Conservation (phyloP, 2,797 vertebrate genomes). For the Todus mexicanus region DNA sequence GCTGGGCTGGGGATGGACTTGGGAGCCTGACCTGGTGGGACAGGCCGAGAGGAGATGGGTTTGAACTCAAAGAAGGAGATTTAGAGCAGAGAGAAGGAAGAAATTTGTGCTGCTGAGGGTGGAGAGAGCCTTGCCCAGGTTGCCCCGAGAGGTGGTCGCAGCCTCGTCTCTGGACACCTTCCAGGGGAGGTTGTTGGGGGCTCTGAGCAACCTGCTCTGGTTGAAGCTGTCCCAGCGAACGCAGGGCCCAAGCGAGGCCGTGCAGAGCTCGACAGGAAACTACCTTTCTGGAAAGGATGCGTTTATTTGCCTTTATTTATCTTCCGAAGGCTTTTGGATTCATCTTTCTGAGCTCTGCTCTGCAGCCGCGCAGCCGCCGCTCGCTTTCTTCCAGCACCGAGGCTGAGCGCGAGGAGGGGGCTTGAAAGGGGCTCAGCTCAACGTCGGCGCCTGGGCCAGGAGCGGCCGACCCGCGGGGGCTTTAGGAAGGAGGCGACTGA, state of each 20-base stretch:
- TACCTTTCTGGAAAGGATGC: neutral
- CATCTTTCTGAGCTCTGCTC: neutral
- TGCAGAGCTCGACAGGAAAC: neutral
- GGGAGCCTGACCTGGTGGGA: neutral
- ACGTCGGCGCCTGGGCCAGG: neutral
- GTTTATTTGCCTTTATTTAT: constrained; percentile 14
- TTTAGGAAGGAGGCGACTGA: neutral
- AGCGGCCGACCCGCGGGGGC: neutral
- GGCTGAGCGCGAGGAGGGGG: too few species aligned
- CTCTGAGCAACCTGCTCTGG: too few species aligned
- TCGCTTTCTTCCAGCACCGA: constrained; percentile 18
- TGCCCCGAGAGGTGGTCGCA: too few species aligned
- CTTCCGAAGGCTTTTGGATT: constrained; percentile 9
- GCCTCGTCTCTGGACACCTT: too few species aligned
- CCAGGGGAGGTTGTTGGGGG: too few species aligned
- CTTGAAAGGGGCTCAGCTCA: neutral
- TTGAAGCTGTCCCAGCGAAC: too few species aligned
- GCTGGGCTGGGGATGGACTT: neutral
- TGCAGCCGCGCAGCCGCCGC: neutral
- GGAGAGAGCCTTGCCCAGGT: too few species aligned
- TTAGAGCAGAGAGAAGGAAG: too few species aligned
- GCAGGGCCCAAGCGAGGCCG: too few species aligned
- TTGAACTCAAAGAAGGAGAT: too few species aligned
- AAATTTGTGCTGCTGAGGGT: neutral
- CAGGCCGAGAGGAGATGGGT: neutral